phyloP scores from a whole-genome alignment of 2,113 vertebrate species.

The Microcebus griseorufus region DNA sequence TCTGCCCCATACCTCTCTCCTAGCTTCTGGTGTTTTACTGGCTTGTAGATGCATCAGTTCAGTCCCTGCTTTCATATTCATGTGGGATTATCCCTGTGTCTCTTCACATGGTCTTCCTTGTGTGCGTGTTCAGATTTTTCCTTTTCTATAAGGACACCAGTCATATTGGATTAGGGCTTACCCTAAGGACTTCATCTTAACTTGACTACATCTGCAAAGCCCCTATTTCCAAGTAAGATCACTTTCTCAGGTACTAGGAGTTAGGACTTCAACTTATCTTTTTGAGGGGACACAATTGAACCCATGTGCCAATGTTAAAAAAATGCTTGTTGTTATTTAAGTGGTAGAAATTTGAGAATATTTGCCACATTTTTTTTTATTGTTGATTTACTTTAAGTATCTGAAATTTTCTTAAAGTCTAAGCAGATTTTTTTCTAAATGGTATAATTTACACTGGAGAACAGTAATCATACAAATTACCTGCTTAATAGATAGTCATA shows the following conservation, averaged over 20 bases:
- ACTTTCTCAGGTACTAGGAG: not conserved
- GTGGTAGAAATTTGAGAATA: not conserved
- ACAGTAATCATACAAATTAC: not conserved
- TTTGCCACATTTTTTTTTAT: slow-evolving; percentile 8
- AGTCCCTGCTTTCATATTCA: not conserved
- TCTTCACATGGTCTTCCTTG: not conserved
- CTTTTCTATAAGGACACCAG: not conserved
- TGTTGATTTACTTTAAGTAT: slow-evolving; percentile 17
- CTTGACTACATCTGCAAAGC: not conserved
- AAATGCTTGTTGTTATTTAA: not conserved
- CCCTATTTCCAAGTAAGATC: not conserved
- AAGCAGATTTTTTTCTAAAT: not conserved
- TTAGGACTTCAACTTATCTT: not conserved
- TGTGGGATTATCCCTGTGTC: not conserved
- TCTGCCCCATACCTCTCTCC: not conserved
- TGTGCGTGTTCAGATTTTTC: not conserved
- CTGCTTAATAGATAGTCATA: not conserved
- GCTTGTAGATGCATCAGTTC: not conserved
- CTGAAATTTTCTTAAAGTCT: slow-evolving; percentile 24
- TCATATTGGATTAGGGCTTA: not conserved
- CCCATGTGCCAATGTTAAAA: not conserved
- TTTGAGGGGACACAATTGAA: not conserved
- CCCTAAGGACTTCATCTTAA: not conserved
- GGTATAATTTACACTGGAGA: not conserved
- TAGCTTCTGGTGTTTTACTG: not conserved